Evolutionary conservation across 2,113 vertebrate genomes (phyloP).

Genomic region (Trogon melanurus): DNA sequence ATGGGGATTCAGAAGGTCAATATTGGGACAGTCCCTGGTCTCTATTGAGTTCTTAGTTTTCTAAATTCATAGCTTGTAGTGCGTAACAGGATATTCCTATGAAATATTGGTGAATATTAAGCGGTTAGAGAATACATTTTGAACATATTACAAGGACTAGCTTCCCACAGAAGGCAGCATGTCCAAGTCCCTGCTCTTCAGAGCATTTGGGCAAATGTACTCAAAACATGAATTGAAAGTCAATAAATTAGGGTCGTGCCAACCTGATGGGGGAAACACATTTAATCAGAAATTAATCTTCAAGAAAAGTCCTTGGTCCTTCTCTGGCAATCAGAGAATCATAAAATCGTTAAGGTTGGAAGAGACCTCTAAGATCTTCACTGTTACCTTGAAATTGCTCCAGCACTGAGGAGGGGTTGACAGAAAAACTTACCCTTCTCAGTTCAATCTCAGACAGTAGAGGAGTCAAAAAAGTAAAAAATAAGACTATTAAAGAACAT

Average conservation of each 20-base stretch:
- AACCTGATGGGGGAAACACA: background rate
- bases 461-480: background rate
- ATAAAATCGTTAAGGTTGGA: too few species aligned
- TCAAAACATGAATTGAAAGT: background rate
- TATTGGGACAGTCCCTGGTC: background rate
- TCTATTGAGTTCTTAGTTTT: background rate
- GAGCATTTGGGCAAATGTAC: background rate
- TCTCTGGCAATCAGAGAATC: background rate
- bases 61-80: background rate
- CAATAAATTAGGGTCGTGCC: background rate
- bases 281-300: background rate
- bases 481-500: background rate
- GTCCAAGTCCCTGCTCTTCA: background rate
- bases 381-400: background rate
- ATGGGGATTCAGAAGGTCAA: background rate
- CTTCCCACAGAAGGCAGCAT: background rate
- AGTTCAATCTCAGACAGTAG: background rate
- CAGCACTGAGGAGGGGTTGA: background rate
- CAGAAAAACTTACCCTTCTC: background rate
- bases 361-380: background rate
- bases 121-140: background rate
- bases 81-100: background rate
- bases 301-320: background rate
- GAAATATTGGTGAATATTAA: background rate
- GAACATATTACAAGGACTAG: background rate